Base-by-base conservation (phyloP, 2,888 invertebrate species). In the Vannuccia rotundouncinata region DNA sequence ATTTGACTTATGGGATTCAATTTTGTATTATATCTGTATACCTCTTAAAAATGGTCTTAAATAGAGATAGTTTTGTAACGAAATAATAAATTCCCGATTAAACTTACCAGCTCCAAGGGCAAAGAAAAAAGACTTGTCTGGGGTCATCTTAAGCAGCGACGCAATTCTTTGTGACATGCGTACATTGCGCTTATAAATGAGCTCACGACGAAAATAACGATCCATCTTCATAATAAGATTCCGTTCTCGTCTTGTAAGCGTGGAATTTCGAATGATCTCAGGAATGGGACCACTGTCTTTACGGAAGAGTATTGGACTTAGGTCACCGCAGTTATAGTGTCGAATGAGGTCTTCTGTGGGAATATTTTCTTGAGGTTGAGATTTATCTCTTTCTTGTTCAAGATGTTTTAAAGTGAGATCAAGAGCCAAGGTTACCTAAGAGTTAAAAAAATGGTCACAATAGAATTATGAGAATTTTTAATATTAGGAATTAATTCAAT, bases 101-200 rank as follows among this genome's bases (percentile, higher is more conserved):
- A n/a, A 0, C 80, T 83, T 83, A 89, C 90, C 90, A 83, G 90
- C 89, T 82, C 90, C 90, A 83, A 90, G 89, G 73, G 90, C 90
- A 83, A 90, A 90, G 85, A 90, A 90, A 84, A 89, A 89, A 79
- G 87, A 89, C 79, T 86, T 85, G 76, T 88, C 84, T 0, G 89
- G 89, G 83, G 89, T 84, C n/a, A 85, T 83, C 29, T 84, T 82
- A n/a, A 90, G 85, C 66, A 90, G 84, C 76, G 86, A 84, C 5
- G 86, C 84, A 0, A 90, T 88, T 76, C 89, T 84, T 45, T 86
- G 84, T 5, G 89, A 89, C 90, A 90, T 90, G 79, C 90, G 84
- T 78, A 86, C 83, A 83, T 90, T 90, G 22, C 90, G 85, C 82
- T 88, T 88, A 82, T 87, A 86, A 66, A 90, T 89, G n/a, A 90